Evolutionary conservation across 2,888 invertebrate genomes (phyloP).

Genomic region (Barypeithes pellucidus): DNA sequence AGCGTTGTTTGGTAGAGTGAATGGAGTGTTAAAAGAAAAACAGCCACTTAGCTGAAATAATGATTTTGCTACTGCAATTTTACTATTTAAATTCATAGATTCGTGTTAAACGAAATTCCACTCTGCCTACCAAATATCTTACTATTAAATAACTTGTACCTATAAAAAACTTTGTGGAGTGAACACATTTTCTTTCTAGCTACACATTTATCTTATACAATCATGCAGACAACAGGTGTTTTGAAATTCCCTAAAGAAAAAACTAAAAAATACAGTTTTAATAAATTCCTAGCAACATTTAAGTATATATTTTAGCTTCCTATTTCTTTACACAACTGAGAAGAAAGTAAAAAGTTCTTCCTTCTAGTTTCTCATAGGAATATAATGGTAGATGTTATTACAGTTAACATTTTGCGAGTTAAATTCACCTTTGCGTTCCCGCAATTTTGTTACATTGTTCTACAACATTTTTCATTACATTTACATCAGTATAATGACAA

Average conservation of each 20-base stretch:
- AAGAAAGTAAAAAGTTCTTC: background rate
- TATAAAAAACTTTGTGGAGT: too few relatives aligned
- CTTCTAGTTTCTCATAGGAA: background rate
- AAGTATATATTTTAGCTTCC: too few relatives aligned
- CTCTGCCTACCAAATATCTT: too few relatives aligned
- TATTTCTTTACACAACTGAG: too few relatives aligned
- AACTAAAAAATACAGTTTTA: too few relatives aligned
- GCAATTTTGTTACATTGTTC: slow-evolving; percentile 8
- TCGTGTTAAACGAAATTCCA: too few relatives aligned
- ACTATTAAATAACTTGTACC: too few relatives aligned
- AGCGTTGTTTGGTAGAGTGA: slow-evolving; percentile 56
- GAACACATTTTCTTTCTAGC: too few relatives aligned
- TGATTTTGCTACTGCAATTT: slow-evolving; percentile 14
- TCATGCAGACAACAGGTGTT: too few relatives aligned
- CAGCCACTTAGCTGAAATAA: background rate
- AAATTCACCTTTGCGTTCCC: slow-evolving; percentile 1
- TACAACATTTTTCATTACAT: slow-evolving; percentile 10
- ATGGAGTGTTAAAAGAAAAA: slow-evolving; percentile 49
- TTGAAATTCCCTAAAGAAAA: too few relatives aligned
- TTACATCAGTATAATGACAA: slow-evolving; percentile 10
- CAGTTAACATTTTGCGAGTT: slow-evolving; percentile 7
- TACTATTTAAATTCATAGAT: background rate
- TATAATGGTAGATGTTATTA: background rate
- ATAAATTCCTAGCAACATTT: too few relatives aligned
- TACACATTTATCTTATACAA: too few relatives aligned